These are phyloP conservation scores for Nomada hirtipes DNA, from an alignment of 2,888 invertebrate species.

Conservation along the genomic window DNA sequence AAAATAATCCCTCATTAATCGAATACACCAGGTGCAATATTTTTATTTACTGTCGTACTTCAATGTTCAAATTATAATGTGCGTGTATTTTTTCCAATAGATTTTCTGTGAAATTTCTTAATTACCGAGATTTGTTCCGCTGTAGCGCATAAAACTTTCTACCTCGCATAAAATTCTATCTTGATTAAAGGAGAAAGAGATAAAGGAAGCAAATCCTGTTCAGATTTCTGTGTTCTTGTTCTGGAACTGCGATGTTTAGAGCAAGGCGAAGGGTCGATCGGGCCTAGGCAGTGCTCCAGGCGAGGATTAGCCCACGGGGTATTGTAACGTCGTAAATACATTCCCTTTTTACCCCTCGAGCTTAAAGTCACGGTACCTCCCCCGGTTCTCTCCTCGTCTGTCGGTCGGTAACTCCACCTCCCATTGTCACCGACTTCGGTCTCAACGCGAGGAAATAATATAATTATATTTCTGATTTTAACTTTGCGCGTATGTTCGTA, in stretches of 20 bases:
- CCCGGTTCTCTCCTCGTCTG: constrained; percentile 48
- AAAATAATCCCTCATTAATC: background rate
- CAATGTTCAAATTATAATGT: background rate
- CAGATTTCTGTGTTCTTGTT: constrained; percentile 55
- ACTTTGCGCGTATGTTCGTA: background rate
- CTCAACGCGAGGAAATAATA: constrained; percentile 38
- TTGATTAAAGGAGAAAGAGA: constrained; percentile 38
- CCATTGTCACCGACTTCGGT: constrained; percentile 71
- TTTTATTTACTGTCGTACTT: background rate
- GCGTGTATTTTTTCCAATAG: background rate
- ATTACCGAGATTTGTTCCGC: background rate
- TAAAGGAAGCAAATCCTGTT: constrained; percentile 29
- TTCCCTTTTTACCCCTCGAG: constrained; percentile 73
- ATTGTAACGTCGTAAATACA: constrained; percentile 84
- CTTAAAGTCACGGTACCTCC: constrained; percentile 57
- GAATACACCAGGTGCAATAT: background rate
- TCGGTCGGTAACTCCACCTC: constrained; percentile 69
- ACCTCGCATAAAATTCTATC: constrained; percentile 1
- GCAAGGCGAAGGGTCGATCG: constrained; percentile 64
- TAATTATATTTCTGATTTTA: constrained; percentile 19
- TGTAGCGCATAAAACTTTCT: too few relatives aligned
- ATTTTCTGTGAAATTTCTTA: background rate
- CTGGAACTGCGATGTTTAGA: constrained; percentile 56
- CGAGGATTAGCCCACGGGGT: constrained; percentile 83
- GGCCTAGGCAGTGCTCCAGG: constrained; percentile 72